Base-by-base conservation (phyloP, 2,113 vertebrate genomes). In the Peromyscus californicus region DNA sequence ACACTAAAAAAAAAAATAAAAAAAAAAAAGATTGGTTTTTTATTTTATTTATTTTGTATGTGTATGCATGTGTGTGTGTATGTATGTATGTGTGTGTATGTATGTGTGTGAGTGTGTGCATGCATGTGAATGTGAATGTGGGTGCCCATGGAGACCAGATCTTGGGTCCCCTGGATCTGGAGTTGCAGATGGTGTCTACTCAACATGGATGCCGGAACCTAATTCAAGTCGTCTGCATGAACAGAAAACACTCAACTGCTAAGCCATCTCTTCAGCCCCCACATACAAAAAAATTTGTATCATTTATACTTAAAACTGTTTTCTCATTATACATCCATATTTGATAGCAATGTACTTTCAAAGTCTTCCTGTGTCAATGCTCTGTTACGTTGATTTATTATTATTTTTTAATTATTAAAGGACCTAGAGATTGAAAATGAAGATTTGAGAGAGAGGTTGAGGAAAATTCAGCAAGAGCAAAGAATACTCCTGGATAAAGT, bases 381-480 rank as follows among this genome's bases (percentile, higher is more conserved):
- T 95, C 59, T 72, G 82, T 92, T 91, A 54, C 94, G 42, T 9
- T 83, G 72, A 91, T 88, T 2, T 95, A 24, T 19, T 95, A 24
- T 19, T 74, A 39, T 69, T 2, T 63, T 57, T 51, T 82, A 89
- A 0, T 63, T 89, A 42, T 91, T 84, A 39, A 92, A 99, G 99
- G 99, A 99, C 61, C 67, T 99, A 95, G 99, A 99, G 97, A 96
- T 98, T 93, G 99, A 99, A 98, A 99, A 99, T 63, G 99, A 99
- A 94, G 99, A 98, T 67, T 98, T 99, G 90, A 99, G 99, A 97
- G 99, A 99, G 45, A 98, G 97, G 11, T 92, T 99, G 97, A 99
- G 98, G 83, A 99, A 99, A 87, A 99, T 98, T 84, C 99, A 99
- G 24, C 99, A 99, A 96, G 99, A 99, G 93, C 99, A 99, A 87